These are phyloP conservation scores for Lordiphosa stackelbergi DNA, from an alignment of 1,140 invertebrate genomes.

Conservation along the genomic window DNA sequence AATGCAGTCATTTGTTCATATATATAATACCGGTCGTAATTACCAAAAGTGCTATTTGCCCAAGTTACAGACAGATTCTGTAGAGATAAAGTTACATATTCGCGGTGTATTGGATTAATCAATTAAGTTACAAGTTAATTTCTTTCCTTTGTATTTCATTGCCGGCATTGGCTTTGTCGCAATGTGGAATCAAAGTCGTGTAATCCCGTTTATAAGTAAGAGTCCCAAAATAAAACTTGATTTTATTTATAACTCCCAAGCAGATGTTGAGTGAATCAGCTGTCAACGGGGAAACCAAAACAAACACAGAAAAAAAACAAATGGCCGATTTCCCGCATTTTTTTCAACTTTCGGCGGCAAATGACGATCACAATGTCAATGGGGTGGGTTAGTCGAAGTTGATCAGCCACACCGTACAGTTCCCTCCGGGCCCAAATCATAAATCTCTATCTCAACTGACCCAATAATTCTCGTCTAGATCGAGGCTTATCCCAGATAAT, in stretches of 20 bases:
- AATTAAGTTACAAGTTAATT: too few relatives aligned
- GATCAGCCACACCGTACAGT: conserved; percentile 21
- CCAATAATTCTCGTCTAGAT: conserved; percentile 16
- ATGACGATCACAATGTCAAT: conserved; percentile 1
- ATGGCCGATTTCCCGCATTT: conserved; percentile 40
- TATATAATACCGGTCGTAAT: too few relatives aligned
- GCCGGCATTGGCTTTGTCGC: too few relatives aligned
- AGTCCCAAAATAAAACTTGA: too few relatives aligned
- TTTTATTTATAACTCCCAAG: too few relatives aligned
- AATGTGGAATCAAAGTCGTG: too few relatives aligned
- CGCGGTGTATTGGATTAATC: too few relatives aligned
- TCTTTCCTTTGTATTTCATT: too few relatives aligned
- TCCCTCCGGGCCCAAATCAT: not conserved
- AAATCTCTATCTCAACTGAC: not conserved
- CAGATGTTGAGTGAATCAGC: conserved; percentile 11
- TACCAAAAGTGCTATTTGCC: too few relatives aligned
- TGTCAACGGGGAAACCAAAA: conserved; percentile 10
- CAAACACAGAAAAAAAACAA: conserved; percentile 19
- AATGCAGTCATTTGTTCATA: conserved; percentile 7
- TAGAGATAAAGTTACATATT: too few relatives aligned
- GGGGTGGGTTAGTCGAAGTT: conserved; percentile 24
- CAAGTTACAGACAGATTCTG: too few relatives aligned
- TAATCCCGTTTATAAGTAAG: too few relatives aligned
- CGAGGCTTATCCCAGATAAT: conserved; percentile 33
- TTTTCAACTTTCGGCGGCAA: conserved; percentile 36